Conservation (phyloP, 2,888 invertebrate species). For the Trichopria drosophilae region DNA sequence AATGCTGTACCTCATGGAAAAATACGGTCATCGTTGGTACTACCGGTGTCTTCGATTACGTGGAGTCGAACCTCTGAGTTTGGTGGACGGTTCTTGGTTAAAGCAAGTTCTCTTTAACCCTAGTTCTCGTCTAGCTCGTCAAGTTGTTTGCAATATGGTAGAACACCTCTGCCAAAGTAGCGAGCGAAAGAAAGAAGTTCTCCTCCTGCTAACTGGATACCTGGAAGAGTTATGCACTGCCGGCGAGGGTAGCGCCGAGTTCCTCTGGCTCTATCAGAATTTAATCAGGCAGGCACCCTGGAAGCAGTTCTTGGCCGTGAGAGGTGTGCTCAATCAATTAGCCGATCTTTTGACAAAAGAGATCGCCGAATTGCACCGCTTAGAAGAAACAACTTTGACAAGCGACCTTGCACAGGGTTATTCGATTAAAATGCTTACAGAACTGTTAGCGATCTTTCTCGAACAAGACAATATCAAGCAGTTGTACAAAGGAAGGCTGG, state of each 20-base stretch:
- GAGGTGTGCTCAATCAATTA: conserved; percentile 81
- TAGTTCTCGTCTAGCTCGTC: conserved; percentile 84
- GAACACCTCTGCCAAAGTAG: conserved; percentile 76
- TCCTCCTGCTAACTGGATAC: conserved; percentile 86
- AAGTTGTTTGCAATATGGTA: conserved; percentile 86
- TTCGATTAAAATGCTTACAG: conserved; percentile 87
- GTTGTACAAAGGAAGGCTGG: conserved; percentile 84
- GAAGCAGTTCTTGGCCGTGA: conserved; percentile 89
- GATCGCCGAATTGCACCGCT: conserved; percentile 82
- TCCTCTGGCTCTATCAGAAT: conserved; percentile 81
- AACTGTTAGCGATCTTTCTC: conserved; percentile 83
- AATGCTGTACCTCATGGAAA: conserved; percentile 70
- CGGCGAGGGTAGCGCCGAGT: conserved; percentile 92
- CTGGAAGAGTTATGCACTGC: conserved; percentile 82
- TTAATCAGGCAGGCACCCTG: conserved; percentile 85
- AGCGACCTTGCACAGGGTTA: conserved; percentile 94
- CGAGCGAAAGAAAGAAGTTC: conserved; percentile 72
- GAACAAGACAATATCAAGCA: conserved; percentile 86
- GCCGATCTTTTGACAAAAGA: conserved; percentile 86
- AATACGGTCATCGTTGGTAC: conserved; percentile 74
- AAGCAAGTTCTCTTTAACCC: conserved; percentile 91
- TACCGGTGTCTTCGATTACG: conserved; percentile 56
- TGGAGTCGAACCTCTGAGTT: conserved; percentile 64
- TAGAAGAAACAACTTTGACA: conserved; percentile 90
- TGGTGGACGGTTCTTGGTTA: conserved; percentile 80